A percentile compares a stretch with the other conserved stretches of the same genome.
phyloP scores from a whole-genome alignment of 2,888 invertebrate species.

The Orchestes rusci region DNA sequence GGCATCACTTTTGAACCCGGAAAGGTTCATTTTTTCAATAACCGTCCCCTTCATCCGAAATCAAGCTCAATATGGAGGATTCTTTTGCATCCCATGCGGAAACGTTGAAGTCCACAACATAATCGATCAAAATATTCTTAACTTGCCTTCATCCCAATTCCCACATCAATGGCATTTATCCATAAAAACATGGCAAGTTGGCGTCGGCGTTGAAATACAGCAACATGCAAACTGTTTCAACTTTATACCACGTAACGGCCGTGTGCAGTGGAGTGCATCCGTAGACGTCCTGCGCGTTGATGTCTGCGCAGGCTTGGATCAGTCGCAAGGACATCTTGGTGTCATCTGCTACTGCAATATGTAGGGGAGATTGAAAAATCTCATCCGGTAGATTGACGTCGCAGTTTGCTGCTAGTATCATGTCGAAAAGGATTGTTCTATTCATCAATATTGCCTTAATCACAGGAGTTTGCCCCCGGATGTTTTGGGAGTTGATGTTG shows the following conservation, averaged over 20 bases:
- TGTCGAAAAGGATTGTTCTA: conserved; percentile 18
- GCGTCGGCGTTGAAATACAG: conserved; percentile 34
- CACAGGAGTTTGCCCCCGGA: conserved; percentile 32
- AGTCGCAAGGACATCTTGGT: conserved; percentile 27
- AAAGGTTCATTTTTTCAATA: too few relatives aligned
- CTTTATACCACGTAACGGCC: conserved; percentile 24
- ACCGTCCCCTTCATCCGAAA: too few relatives aligned
- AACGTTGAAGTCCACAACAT: too few relatives aligned
- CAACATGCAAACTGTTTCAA: conserved; percentile 33
- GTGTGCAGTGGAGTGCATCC: conserved; percentile 32
- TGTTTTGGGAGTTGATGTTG: conserved; percentile 30
- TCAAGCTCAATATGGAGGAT: too few relatives aligned
- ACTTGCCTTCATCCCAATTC: too few relatives aligned
- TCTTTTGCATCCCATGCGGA: too few relatives aligned
- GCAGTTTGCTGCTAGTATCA: conserved; percentile 29
- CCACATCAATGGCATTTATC: too few relatives aligned
- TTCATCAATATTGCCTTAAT: conserved; percentile 26
- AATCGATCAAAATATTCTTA: too few relatives aligned
- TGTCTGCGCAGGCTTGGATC: conserved; percentile 31
- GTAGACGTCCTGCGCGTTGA: conserved; percentile 29
- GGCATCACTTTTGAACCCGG: too few relatives aligned
- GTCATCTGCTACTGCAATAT: conserved; percentile 28
- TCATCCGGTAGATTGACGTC: conserved; percentile 30
- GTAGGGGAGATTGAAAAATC: conserved; percentile 30
- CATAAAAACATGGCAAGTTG: conserved; percentile 23